phyloP scores from a whole-genome alignment of 1,140 invertebrate genomes.

The Cyrtorhinus lividipennis region DNA sequence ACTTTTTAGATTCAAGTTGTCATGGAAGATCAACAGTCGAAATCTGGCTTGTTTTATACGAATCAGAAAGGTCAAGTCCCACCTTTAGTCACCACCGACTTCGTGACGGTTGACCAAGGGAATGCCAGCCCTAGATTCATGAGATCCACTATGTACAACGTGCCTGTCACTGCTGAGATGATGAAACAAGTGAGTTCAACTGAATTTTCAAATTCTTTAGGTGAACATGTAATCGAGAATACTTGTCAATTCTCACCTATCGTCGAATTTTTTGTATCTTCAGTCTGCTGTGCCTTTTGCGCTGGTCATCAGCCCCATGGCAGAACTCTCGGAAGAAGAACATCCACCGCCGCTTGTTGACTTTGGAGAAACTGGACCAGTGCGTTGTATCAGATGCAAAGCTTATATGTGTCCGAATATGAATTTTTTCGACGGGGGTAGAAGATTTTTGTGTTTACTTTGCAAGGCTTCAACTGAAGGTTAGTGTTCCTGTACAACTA shows the following conservation, averaged over 20 bases:
- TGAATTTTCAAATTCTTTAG: no score
- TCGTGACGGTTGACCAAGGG: slow-evolving; percentile 83
- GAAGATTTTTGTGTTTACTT: slow-evolving; percentile 89
- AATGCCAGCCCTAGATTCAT: slow-evolving; percentile 80
- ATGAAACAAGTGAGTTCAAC: slow-evolving; percentile 69
- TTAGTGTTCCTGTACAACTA: slow-evolving; percentile 29
- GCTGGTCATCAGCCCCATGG: slow-evolving; percentile 82
- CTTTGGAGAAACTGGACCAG: slow-evolving; percentile 83
- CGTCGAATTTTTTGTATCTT: no score
- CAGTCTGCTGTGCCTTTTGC: slow-evolving; percentile 83
- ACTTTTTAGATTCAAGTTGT: slow-evolving; percentile 87
- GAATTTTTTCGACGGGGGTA: slow-evolving; percentile 95
- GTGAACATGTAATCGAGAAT: no score
- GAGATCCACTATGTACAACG: slow-evolving; percentile 87
- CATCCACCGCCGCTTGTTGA: slow-evolving; percentile 62
- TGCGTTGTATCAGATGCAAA: slow-evolving; percentile 93
- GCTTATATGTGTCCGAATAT: slow-evolving; percentile 99
- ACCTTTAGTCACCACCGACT: slow-evolving; percentile 90
- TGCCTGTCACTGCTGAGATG: slow-evolving; percentile 85
- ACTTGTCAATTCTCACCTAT: no score
- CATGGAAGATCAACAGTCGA: slow-evolving; percentile 67
- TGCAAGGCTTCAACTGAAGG: slow-evolving; percentile 91
- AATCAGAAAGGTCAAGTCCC: slow-evolving; percentile 74
- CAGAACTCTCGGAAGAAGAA: slow-evolving; percentile 42
- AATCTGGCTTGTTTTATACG: slow-evolving; percentile 58